Evolutionary conservation across 92 coral and sea anemone genomes (phyloP).

Genomic region (Blastomussa wellsi): DNA sequence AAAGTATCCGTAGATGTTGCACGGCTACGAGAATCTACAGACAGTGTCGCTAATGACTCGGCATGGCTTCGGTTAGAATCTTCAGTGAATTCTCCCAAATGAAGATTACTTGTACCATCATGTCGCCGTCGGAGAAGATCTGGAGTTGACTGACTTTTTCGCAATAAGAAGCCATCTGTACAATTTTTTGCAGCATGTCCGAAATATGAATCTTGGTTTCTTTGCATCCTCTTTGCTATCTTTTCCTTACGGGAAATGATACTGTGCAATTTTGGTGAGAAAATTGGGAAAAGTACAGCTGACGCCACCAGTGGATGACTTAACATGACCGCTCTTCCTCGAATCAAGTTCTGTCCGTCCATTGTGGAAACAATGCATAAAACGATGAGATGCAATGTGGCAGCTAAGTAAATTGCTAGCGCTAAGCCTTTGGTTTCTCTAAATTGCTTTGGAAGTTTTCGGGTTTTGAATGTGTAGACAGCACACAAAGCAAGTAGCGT

Average conservation of each 20-base stretch:
- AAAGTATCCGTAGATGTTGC: constrained; percentile 34
- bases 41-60: constrained; percentile 14
- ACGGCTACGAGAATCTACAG: constrained; percentile 29
- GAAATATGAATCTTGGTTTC: not conserved
- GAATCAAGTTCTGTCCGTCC: constrained; percentile 1
- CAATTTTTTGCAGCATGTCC: not conserved
- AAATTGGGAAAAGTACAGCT: constrained; percentile 30
- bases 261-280: constrained; percentile 29
- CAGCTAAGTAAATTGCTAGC: constrained; percentile 32
- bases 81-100: not conserved
- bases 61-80: constrained; percentile 1
- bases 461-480: constrained; percentile 51
- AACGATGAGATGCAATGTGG: constrained; percentile 34
- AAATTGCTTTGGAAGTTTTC: constrained; percentile 49
- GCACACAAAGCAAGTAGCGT: constrained; percentile 32
- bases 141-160: constrained; percentile 12
- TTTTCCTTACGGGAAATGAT: constrained; percentile 11
- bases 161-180: not conserved
- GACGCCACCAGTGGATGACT: constrained; percentile 36
- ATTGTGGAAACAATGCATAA: constrained; percentile 13
- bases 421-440: constrained; percentile 47
- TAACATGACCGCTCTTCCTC: constrained; percentile 24
- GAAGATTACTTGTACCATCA: not conserved
- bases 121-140: constrained; percentile 25
- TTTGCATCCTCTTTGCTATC: not conserved